phyloP scores from a whole-genome alignment of 2,797 vertebrate species.

The Glossophaga mutica region DNA sequence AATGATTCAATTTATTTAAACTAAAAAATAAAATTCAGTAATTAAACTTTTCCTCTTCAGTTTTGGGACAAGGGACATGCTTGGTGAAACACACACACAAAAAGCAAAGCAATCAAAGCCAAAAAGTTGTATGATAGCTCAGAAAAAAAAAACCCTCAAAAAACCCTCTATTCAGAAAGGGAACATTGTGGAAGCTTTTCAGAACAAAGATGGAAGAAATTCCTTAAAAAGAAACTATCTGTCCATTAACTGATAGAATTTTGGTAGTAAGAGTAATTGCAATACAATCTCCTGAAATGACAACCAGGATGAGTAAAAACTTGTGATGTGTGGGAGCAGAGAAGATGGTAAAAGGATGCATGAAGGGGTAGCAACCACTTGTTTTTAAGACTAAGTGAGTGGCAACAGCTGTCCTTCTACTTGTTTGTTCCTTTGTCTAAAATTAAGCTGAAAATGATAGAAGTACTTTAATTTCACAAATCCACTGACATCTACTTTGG shows the following conservation, averaged over 20 bases:
- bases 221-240: conserved; percentile 26
- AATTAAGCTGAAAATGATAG: conserved; percentile 10
- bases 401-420: neutral
- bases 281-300: neutral
- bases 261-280: neutral
- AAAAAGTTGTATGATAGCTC: neutral
- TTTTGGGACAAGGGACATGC: conserved; percentile 71
- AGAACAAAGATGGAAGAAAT: conserved; percentile 47
- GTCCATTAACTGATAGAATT: conserved; percentile 33
- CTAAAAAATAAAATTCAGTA: conserved; percentile 30
- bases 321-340: neutral
- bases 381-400: conserved; percentile 18
- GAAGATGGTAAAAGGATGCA: neutral
- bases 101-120: conserved; percentile 44
- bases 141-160: neutral
- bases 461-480: conserved; percentile 16
- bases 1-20: conserved; percentile 60
- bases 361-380: neutral
- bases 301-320: neutral
- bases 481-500: neutral
- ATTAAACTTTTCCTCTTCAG: conserved; percentile 59
- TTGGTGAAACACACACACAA: conserved; percentile 67
- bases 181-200: conserved; percentile 8
- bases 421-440: neutral
- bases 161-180: neutral